These are phyloP conservation scores for Poecile atricapillus DNA, from an alignment of 2,113 vertebrate species.

Conservation along the genomic window DNA sequence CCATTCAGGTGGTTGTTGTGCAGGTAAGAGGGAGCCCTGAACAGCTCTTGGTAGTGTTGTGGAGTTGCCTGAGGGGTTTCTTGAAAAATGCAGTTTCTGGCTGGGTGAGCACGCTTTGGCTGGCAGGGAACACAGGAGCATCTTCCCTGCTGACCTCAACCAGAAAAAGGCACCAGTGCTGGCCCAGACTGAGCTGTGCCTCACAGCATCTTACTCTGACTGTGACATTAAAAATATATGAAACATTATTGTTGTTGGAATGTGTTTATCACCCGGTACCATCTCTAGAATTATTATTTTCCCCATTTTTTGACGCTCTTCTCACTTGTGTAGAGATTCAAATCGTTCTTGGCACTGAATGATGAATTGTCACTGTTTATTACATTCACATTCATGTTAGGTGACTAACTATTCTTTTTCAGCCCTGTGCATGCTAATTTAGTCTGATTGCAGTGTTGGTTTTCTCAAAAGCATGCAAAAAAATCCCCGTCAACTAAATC, in stretches of 20 bases:
- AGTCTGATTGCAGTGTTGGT: slow-evolving; percentile 21
- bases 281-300: slow-evolving; percentile 59
- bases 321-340: slow-evolving; percentile 54
- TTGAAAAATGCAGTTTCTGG: not conserved
- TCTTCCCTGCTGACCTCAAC: not conserved
- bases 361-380: slow-evolving; percentile 52
- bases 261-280: slow-evolving; percentile 36
- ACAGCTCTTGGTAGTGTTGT: not conserved
- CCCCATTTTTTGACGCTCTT: slow-evolving; percentile 24
- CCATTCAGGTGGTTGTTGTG: slow-evolving; percentile 95
- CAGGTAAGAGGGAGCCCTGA: slow-evolving; percentile 79
- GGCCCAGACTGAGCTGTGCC: slow-evolving; percentile 15
- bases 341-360: slow-evolving; percentile 51
- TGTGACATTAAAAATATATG: slow-evolving; percentile 12
- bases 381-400: slow-evolving; percentile 35
- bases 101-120: not conserved
- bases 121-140: not conserved
- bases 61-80: not conserved
- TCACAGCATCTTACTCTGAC: not conserved
- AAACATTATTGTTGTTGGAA: slow-evolving; percentile 40
- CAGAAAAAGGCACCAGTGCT: slow-evolving; percentile 7
- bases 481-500: not conserved
- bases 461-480: slow-evolving; percentile 34
- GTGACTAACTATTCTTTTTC: slow-evolving; percentile 51
- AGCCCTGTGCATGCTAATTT: slow-evolving; percentile 36